A percentile compares a stretch with the other conserved stretches of the same genome.
phyloP scores from a whole-genome alignment of 2,113 vertebrate genomes.

The Nanorana parkeri region DNA sequence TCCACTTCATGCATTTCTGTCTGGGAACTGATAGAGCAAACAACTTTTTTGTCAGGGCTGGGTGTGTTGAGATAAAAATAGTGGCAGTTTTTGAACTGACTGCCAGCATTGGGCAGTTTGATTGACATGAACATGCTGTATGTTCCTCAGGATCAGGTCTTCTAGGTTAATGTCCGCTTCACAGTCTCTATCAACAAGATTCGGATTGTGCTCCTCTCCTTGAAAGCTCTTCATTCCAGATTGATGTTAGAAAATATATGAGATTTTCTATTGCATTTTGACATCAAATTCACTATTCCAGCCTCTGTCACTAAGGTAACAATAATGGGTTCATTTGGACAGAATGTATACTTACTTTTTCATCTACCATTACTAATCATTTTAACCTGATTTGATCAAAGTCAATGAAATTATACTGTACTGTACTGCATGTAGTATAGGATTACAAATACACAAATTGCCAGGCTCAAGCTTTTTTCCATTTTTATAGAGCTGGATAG shows the following conservation, averaged over 20 bases:
- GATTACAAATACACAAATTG: too few species aligned
- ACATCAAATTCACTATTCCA: conserved; percentile 6
- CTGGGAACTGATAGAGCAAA: not conserved
- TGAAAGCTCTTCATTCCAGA: not conserved
- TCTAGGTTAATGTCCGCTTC: conserved; percentile 43
- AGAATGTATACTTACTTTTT: not conserved
- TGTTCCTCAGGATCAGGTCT: conserved; percentile 14
- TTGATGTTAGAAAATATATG: conserved; percentile 23
- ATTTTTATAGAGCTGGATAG: too few species aligned
- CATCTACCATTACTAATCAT: too few species aligned
- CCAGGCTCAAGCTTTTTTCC: too few species aligned
- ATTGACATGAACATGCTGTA: conserved; percentile 71
- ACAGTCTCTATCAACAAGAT: not conserved
- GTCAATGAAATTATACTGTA: too few species aligned
- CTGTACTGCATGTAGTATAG: too few species aligned
- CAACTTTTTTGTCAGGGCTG: conserved; percentile 23
- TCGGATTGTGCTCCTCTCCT: conserved; percentile 3
- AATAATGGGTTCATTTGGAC: conserved; percentile 57
- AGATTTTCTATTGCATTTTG: not conserved
- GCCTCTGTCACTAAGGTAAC: conserved; percentile 30
- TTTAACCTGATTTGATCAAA: too few species aligned
- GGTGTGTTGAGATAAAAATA: conserved; percentile 63
- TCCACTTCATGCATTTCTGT: not conserved
- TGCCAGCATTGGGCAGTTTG: conserved; percentile 51
- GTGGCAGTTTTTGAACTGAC: conserved; percentile 51